A percentile compares a stretch with the other conserved stretches of the same genome.
These are phyloP conservation scores for Phymatocera aterrima DNA, from an alignment of 2,888 invertebrate species.

Conservation along the genomic window DNA sequence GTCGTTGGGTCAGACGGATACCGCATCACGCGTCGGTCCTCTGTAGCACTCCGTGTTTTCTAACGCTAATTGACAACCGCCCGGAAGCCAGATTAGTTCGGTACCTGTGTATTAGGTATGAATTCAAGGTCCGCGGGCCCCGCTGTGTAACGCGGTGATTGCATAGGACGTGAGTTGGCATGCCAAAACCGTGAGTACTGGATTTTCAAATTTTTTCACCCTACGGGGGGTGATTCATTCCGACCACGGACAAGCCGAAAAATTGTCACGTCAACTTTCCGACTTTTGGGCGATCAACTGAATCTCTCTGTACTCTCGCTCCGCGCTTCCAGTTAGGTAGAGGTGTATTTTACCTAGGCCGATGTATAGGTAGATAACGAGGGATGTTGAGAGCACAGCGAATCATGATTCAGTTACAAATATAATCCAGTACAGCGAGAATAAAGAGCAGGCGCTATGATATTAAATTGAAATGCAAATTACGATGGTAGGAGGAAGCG, in stretches of 20 bases:
- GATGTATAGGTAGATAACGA: neutral
- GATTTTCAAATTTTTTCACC: neutral
- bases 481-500: slow-evolving; percentile 2
- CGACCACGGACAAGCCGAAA: too few species aligned
- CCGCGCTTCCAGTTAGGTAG: neutral
- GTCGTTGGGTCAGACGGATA: neutral
- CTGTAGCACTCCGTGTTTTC: neutral
- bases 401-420: neutral
- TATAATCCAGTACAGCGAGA: neutral
- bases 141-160: neutral
- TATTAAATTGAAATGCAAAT: slow-evolving; percentile 60
- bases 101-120: slow-evolving; percentile 7
- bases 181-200: neutral
- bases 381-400: neutral
- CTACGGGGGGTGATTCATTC: too few species aligned
- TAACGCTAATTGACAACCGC: neutral
- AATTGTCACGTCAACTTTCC: too few species aligned
- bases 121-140: neutral
- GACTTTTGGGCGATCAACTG: too few species aligned
- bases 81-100: neutral
- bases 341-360: too few species aligned
- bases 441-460: neutral
- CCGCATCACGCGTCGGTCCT: neutral
- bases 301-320: too few species aligned
- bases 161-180: neutral